Evolutionary conservation across 1,140 invertebrate species (phyloP), one percentile per base, ranked within the genome.

Genomic region (Drosophila bifasciata): DNA sequence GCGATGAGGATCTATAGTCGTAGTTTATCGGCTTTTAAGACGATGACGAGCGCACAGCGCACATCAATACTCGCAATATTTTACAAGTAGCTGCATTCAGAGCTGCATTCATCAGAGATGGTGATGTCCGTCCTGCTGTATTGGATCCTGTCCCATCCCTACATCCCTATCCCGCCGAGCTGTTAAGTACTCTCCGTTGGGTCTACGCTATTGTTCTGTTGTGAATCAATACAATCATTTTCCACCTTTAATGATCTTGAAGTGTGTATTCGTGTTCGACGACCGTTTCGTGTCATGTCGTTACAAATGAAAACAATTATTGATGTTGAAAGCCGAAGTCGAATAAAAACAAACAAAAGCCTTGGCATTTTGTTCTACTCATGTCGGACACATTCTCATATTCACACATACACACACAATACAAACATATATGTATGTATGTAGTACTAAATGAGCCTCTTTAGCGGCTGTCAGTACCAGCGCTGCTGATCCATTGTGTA

Each of bases 301-400:
- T 62, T 85, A 86, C 81, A 85, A 86, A 86, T 88, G 60, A 74
- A 81, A 88, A 86, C 79, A 86, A 88, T 86, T 83, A 86, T 66
- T 51, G 61, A 61, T 58, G 72, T 53, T 83, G 77, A 75, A 81
- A 86, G 78, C 63, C 59, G 48, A 79, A 83, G 78, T 86, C 74
- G 78, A 83, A 53, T 64, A 68, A 74, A 73, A 67, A 69, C 59
- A 85, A 86, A 86, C 74, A 76, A 76, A 76, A 60, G 63, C 53
- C 44, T 28, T 50, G 15, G 59, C 43, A 73, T 25, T 56, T 44
- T 66, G 40, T 55, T 66, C 32, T 19, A 28, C 45, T 50, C 41
- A 55, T 71, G 41, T 60, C 39, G 21, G 23, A 62, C 45, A 61
- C 36, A 25, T 11, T 23, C 49, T 13, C 45, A 43, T 23, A 39